Evolutionary conservation across 2,797 vertebrate species (phyloP).

Genomic region (Hippopotamyrus pictus): DNA sequence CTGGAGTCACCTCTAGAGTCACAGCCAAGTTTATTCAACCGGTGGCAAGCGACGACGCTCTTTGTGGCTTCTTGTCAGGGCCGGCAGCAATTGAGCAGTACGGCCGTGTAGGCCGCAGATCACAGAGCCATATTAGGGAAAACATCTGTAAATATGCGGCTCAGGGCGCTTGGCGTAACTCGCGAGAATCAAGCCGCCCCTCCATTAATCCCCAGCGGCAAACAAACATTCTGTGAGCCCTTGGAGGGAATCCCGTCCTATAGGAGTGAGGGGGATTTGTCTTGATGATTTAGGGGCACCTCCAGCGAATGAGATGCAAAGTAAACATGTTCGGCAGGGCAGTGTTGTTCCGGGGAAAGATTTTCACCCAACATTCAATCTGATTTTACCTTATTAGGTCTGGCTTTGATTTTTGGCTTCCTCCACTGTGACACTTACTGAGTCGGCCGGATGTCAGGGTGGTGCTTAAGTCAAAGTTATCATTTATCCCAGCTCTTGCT

Average conservation of each 20-base stretch:
- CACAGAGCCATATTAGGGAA: constrained; percentile 26
- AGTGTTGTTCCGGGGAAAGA: constrained; percentile 39
- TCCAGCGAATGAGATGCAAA: constrained; percentile 45
- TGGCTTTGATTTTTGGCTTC: constrained; percentile 37
- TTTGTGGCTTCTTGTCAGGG: neutral
- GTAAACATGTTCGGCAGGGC: constrained; percentile 36
- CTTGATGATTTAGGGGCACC: constrained; percentile 43
- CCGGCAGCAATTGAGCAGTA: neutral
- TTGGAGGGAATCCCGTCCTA: constrained; percentile 12
- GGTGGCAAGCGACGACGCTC: constrained; percentile 23
- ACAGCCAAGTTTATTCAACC: constrained; percentile 40
- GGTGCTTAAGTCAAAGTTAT: neutral
- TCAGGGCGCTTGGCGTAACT: neutral
- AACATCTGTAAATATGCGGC: constrained; percentile 26
- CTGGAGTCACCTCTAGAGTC: constrained; percentile 30
- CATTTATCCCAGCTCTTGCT: constrained; percentile 20
- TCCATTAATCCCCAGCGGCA: neutral
- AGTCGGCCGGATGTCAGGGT: neutral
- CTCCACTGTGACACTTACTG: neutral
- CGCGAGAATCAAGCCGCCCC: neutral
- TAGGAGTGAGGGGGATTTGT: constrained; percentile 16
- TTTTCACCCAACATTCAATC: constrained; percentile 45
- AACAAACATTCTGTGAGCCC: neutral
- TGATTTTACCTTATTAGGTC: constrained; percentile 65
- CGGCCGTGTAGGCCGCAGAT: neutral